Conservation (phyloP, 2,797 vertebrate species). For the Caiman crocodilus region DNA sequence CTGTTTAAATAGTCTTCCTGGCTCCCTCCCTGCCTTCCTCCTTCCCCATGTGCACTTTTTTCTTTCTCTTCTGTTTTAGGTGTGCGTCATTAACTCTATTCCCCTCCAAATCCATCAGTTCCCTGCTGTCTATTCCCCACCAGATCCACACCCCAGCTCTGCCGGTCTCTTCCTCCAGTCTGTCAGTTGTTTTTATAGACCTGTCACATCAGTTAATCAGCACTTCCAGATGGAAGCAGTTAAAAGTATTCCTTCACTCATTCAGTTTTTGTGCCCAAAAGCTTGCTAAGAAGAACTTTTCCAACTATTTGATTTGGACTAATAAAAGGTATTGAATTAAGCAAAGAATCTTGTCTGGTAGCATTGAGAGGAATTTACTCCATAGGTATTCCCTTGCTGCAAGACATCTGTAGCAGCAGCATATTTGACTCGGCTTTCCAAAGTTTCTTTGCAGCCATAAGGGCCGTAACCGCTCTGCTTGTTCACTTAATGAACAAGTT, state of each 20-base stretch:
- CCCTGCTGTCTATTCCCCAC: not conserved
- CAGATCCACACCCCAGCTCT: not conserved
- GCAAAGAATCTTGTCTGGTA: not conserved
- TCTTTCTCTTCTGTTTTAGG: not conserved
- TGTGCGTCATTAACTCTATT: not conserved
- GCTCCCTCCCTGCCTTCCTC: too few relatives aligned
- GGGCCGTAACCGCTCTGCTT: not conserved
- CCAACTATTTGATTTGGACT: too few relatives aligned
- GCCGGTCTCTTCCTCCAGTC: not conserved
- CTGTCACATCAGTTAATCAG: not conserved
- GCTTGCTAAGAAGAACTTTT: too few relatives aligned
- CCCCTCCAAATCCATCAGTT: not conserved
- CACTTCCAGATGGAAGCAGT: not conserved
- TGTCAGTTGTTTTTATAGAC: rapidly evolving
- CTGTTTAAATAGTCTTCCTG: too few relatives aligned
- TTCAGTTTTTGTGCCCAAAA: too few relatives aligned
- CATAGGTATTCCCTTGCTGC: not conserved
- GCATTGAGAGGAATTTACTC: not conserved
- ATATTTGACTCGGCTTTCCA: not conserved
- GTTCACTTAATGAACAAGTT: not conserved
- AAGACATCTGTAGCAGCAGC: not conserved
- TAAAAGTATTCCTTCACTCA: conserved; percentile 1
- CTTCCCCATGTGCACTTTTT: too few relatives aligned
- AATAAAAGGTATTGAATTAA: too few relatives aligned
- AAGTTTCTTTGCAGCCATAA: rapidly evolving